Base-by-base conservation (phyloP, 2,797 vertebrate species). In the Scomberomorus guttatus region DNA sequence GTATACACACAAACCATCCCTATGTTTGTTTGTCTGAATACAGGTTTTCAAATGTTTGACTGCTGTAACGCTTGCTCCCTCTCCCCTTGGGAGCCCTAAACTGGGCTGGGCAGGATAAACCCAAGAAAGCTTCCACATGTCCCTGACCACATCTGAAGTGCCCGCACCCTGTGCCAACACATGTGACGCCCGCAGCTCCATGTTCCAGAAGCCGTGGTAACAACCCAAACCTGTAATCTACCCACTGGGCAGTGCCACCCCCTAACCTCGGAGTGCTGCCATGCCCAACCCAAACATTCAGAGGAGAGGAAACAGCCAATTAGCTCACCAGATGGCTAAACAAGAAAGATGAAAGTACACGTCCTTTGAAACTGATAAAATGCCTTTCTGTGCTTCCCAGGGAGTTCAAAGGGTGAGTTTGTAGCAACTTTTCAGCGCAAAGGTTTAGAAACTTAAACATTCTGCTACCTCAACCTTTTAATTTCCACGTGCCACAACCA, bases 51-150 rank as follows among this genome's bases (percentile, higher is more conserved):
- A 65, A 56, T 56, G 78, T 81, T 69, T 69, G 56, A 62, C 77
- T 79, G 74, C 77, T 64, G 56, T 69, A 60, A 70, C n/a, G 82
- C 79, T 66, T 25, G 42, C 68, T 72, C 63, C 78, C 79, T 81
- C 72, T 75, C 59, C 76, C 72, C 74, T 54, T 22, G 17, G 55
- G 54, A 87, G 89, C 60, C 66, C 67, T 66, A 66, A 86, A 84
- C 83, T 79, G 89, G 90, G 91, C 78, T 76, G 87, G 90, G 86
- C 82, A 76, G 87, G 77, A 84, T 75, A 87, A 94, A 92, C 81
- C 83, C 68, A 64, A 86, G 93, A 95, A 89, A 81, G 85, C 90
- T 95, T 95, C 94, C 95, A 95, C 93, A 94, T 95, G 95, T 83
- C 79, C 67, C 55, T 5, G 79, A 90, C 94, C 95, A 95, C 94